These are phyloP conservation scores for Enteromius anoplus DNA, from an alignment of 2,797 vertebrate species.

Conservation along the genomic window DNA sequence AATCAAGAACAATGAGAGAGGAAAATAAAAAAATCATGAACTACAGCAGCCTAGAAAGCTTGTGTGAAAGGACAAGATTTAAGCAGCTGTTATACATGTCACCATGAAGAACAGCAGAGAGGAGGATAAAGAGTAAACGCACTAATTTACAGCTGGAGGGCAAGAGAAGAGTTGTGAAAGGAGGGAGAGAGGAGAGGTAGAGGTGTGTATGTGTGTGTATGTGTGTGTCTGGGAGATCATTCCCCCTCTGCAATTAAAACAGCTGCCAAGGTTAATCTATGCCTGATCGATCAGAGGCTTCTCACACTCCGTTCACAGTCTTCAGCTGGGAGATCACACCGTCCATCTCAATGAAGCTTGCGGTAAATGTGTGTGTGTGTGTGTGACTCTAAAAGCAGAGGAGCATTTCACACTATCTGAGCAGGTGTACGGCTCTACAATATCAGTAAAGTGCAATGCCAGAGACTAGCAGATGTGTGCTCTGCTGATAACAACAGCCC, in stretches of 20 bases:
- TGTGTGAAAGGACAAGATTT: constrained; percentile 29
- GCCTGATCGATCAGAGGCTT: constrained; percentile 55
- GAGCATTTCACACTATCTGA: constrained; percentile 21
- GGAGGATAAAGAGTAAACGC: constrained; percentile 17
- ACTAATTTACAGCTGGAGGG: background rate
- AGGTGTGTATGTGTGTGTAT: background rate
- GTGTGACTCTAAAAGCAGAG: constrained; percentile 9
- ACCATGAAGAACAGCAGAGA: constrained; percentile 29
- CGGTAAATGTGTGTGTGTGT: background rate
- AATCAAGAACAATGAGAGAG: constrained; percentile 17
- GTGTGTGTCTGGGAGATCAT: constrained; percentile 47
- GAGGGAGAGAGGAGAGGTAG: background rate
- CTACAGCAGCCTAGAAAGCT: constrained; percentile 26
- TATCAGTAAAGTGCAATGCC: constrained; percentile 14
- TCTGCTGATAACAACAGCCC: constrained; percentile 14
- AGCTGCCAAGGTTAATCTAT: constrained; percentile 55
- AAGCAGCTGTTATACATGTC: constrained; percentile 39
- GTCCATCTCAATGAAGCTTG: constrained; percentile 11
- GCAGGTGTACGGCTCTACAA: constrained; percentile 26
- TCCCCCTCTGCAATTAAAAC: constrained; percentile 55
- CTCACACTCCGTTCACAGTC: constrained; percentile 27
- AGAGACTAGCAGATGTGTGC: constrained; percentile 8
- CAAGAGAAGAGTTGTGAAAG: constrained; percentile 5
- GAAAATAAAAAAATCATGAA: constrained; percentile 29
- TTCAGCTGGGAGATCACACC: constrained; percentile 16